A percentile compares a stretch with the other conserved stretches of the same genome.
Conservation (phyloP, 2,888 invertebrate species). For the Notodonta dromedarius region DNA sequence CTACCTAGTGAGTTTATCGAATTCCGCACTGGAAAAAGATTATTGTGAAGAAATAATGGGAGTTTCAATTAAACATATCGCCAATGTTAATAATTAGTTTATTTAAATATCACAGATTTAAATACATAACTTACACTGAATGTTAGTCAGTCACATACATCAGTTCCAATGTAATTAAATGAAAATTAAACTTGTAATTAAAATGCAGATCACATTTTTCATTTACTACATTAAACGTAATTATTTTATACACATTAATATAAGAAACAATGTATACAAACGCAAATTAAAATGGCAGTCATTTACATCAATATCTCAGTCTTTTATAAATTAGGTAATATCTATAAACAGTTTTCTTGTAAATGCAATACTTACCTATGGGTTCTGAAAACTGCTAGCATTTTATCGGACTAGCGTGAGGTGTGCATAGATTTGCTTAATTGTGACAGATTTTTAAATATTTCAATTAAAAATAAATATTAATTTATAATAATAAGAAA, state of each 20-base stretch:
- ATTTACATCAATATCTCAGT: background rate
- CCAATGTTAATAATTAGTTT: conserved; percentile 44
- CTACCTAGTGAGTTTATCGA: too few relatives aligned
- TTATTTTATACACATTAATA: background rate
- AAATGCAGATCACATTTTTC: background rate
- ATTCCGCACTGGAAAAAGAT: too few relatives aligned
- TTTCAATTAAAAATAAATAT: too few relatives aligned
- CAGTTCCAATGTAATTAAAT: background rate
- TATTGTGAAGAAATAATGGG: too few relatives aligned
- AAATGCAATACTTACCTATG: too few relatives aligned
- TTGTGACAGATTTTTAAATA: too few relatives aligned
- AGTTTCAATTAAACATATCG: background rate
- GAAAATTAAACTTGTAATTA: background rate
- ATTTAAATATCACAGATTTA: conserved; percentile 69
- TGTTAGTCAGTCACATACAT: conserved; percentile 4
- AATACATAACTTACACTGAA: conserved; percentile 66
- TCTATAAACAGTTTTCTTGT: background rate
- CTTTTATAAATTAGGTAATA: conserved; percentile 7
- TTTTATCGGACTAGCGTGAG: too few relatives aligned
- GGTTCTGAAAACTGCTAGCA: too few relatives aligned
- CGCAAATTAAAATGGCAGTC: background rate
- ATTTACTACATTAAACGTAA: background rate
- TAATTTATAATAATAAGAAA: too few relatives aligned
- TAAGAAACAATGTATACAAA: conserved; percentile 1
- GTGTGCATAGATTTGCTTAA: too few relatives aligned